Conservation (phyloP, 2,888 invertebrate genomes). For the Drosophila atripex region DNA sequence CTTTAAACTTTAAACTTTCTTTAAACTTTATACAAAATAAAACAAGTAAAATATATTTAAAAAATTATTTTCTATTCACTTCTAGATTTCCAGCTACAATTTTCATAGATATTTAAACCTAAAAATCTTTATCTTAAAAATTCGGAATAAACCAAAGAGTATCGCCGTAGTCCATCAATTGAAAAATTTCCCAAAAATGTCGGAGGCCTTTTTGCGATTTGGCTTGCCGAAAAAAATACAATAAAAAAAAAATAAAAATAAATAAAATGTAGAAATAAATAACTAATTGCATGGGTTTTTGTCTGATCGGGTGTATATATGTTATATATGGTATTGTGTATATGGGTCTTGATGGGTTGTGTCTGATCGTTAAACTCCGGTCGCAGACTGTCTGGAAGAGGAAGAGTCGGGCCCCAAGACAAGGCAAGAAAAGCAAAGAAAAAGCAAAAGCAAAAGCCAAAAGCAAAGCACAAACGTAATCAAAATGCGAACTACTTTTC, state of each 20-base stretch:
- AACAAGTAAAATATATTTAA: too few species aligned
- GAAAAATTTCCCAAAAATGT: neutral
- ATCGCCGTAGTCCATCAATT: neutral
- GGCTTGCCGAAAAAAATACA: conserved; percentile 14
- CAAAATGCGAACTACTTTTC: conserved; percentile 33
- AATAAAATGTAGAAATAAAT: conserved; percentile 2
- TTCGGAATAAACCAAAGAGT: neutral
- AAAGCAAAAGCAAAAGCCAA: neutral
- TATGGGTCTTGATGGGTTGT: conserved; percentile 13
- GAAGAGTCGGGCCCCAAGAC: neutral
- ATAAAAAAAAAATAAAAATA: too few species aligned
- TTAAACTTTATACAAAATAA: neutral
- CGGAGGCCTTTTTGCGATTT: conserved; percentile 25
- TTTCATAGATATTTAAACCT: too few species aligned
- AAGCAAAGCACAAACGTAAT: conserved; percentile 12
- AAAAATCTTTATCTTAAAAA: too few species aligned
- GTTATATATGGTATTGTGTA: neutral
- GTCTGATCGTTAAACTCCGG: conserved; percentile 27
- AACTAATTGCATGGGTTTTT: conserved; percentile 1
- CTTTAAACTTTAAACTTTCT: neutral
- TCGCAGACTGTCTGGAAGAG: conserved; percentile 27
- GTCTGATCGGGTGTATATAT: conserved; percentile 1
- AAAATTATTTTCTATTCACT: too few species aligned
- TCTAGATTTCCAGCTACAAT: too few species aligned
- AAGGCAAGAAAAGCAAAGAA: neutral